These are phyloP conservation scores for Ptyas mucosa DNA, from an alignment of 2,113 vertebrate species.

Conservation along the genomic window DNA sequence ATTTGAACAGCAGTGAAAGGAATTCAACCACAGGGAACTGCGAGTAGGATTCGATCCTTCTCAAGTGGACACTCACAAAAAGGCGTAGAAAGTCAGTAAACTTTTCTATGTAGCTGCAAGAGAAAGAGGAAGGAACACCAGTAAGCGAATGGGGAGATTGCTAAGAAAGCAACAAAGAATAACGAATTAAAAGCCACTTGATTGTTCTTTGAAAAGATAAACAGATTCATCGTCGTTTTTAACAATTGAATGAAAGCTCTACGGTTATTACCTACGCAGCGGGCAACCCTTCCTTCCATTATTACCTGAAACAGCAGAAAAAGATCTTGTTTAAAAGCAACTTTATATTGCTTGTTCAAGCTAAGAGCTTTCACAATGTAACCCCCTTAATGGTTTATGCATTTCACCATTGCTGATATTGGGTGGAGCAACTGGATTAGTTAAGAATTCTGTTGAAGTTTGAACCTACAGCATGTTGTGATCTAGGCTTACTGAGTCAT, in stretches of 20 bases:
- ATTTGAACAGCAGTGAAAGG: slow-evolving; percentile 92
- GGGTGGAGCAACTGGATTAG: slow-evolving; percentile 12
- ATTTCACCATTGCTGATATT: too few relatives aligned
- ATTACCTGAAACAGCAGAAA: slow-evolving; percentile 76
- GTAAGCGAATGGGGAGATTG: neutral
- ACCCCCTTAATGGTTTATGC: too few relatives aligned
- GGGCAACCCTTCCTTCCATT: slow-evolving; percentile 72
- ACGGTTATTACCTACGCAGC: slow-evolving; percentile 70
- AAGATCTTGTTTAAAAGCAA: slow-evolving; percentile 67
- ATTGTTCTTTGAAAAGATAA: slow-evolving; percentile 42
- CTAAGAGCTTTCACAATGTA: slow-evolving; percentile 33
- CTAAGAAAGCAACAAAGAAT: slow-evolving; percentile 11
- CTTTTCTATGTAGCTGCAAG: slow-evolving; percentile 92
- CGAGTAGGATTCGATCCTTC: slow-evolving; percentile 93
- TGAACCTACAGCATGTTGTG: neutral
- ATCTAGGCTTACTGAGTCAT: too few relatives aligned
- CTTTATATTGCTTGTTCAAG: slow-evolving; percentile 60
- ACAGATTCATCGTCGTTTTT: slow-evolving; percentile 39
- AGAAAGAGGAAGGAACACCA: slow-evolving; percentile 24
- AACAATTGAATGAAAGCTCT: slow-evolving; percentile 67
- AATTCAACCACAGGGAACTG: slow-evolving; percentile 97
- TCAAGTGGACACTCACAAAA: slow-evolving; percentile 94
- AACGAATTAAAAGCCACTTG: slow-evolving; percentile 31
- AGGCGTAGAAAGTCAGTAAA: slow-evolving; percentile 97
- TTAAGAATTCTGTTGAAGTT: neutral